Percentiles rank a stretch among this genome's conserved stretches.
phyloP scores from a whole-genome alignment of 1,140 invertebrate species.

The Ylistrum balloti region DNA sequence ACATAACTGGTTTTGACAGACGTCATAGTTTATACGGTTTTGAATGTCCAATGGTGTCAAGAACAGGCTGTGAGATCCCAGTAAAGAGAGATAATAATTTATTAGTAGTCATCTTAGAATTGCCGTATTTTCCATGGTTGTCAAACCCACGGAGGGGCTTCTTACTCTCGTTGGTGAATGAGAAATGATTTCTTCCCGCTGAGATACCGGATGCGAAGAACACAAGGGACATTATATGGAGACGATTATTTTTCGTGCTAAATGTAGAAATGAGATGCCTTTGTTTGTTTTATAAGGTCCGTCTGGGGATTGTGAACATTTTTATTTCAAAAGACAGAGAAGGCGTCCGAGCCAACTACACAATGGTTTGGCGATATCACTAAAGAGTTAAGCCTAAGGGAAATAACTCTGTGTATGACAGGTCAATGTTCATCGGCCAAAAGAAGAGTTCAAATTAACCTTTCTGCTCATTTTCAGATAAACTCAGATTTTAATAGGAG shows the following conservation, averaged over 20 bases:
- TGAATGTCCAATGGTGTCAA: neutral
- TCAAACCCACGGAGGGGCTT: neutral
- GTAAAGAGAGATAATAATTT: constrained; percentile 26
- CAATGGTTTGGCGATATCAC: neutral
- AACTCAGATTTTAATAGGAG: too few relatives aligned
- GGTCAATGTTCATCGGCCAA: neutral
- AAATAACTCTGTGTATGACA: constrained; percentile 11
- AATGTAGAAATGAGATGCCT: constrained; percentile 20
- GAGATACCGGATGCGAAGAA: neutral
- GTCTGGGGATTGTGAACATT: constrained; percentile 12
- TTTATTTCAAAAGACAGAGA: neutral
- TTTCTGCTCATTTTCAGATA: neutral
- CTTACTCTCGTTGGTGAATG: neutral
- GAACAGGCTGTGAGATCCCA: constrained; percentile 7
- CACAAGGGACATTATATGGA: neutral
- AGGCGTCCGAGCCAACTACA: neutral
- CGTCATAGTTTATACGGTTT: constrained; percentile 19
- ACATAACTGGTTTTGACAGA: neutral
- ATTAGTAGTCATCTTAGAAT: neutral
- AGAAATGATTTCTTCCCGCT: neutral
- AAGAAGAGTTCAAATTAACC: neutral
- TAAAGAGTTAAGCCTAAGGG: neutral
- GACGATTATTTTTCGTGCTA: neutral
- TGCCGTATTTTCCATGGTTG: constrained; percentile 6
- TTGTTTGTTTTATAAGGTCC: constrained; percentile 16